Evolutionary conservation across 2,888 invertebrate genomes (phyloP).

Genomic region (Cremastinae sp.): DNA sequence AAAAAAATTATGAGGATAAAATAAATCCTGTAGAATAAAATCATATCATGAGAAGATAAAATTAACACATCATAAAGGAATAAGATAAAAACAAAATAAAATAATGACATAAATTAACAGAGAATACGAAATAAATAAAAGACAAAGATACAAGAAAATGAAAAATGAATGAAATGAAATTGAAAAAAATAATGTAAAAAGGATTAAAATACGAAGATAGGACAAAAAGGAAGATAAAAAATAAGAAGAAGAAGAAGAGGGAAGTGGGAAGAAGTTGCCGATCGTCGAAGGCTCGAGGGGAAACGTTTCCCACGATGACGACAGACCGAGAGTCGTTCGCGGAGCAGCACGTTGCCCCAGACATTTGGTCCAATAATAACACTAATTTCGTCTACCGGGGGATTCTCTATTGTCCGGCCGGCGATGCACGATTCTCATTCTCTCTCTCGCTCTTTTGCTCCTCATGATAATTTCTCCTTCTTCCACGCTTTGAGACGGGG

Average conservation of each 20-base stretch:
- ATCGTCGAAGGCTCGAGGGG: slow-evolving; percentile 53
- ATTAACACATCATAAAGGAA: too few species aligned
- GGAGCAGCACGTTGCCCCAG: slow-evolving; percentile 69
- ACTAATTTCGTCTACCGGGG: slow-evolving; percentile 78
- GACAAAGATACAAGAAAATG: neutral
- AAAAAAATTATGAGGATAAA: slow-evolving; percentile 17
- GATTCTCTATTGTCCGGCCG: slow-evolving; percentile 76
- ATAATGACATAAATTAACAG: too few species aligned
- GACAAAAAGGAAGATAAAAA: slow-evolving; percentile 15
- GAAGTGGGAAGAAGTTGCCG: slow-evolving; percentile 33
- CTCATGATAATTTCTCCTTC: slow-evolving; percentile 30
- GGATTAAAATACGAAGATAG: slow-evolving; percentile 24
- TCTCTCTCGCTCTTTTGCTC: slow-evolving; percentile 20
- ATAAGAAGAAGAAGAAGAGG: slow-evolving; percentile 19
- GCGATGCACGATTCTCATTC: slow-evolving; percentile 50
- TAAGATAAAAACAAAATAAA: too few species aligned
- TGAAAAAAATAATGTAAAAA: neutral
- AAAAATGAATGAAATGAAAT: slow-evolving; percentile 10
- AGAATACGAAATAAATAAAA: slow-evolving; percentile 17
- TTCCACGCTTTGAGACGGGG: slow-evolving; percentile 38
- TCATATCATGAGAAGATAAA: too few species aligned
- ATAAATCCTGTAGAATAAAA: too few species aligned
- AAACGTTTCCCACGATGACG: slow-evolving; percentile 73
- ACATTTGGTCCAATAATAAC: slow-evolving; percentile 80
- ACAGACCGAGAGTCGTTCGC: slow-evolving; percentile 50